Evolutionary conservation across 1,140 invertebrate genomes (phyloP).

Genomic region (Drosophila micromelanica): DNA sequence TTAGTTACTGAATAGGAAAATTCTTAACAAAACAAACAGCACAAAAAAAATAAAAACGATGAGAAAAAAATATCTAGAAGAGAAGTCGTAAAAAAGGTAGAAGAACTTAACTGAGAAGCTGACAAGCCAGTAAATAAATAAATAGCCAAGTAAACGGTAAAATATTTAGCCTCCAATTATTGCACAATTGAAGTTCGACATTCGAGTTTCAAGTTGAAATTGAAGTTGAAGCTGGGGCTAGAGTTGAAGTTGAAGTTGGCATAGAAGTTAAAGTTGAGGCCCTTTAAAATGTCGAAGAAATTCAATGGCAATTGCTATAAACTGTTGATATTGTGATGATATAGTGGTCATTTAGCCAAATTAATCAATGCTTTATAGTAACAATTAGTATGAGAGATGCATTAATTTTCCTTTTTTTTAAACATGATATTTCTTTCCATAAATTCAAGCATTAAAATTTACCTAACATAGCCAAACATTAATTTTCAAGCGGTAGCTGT

Average conservation of each 20-base stretch:
- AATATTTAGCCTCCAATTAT: constrained; percentile 34
- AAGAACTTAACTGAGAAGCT: constrained; percentile 38
- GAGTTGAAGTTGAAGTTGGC: constrained; percentile 12
- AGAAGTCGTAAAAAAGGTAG: constrained; percentile 21
- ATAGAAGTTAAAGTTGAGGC: background rate
- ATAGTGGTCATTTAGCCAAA: background rate
- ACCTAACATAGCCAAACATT: too few species aligned
- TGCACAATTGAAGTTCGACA: constrained; percentile 44
- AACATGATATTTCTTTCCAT: too few species aligned
- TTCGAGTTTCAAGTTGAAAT: constrained; percentile 2
- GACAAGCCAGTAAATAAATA: constrained; percentile 37
- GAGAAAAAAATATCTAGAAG: constrained; percentile 7
- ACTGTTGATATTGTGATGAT: background rate
- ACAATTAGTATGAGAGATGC: too few species aligned
- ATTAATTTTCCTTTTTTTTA: too few species aligned
- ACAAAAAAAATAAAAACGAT: constrained; percentile 12
- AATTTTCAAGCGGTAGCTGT: too few species aligned
- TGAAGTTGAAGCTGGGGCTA: constrained; percentile 13
- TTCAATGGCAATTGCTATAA: background rate
- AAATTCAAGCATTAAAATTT: too few species aligned
- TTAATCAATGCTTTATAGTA: too few species aligned
- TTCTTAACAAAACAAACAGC: constrained; percentile 47
- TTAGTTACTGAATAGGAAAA: constrained; percentile 57
- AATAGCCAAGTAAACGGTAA: constrained; percentile 46
- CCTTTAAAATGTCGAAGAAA: background rate